Percentiles rank a stretch among this genome's conserved stretches.
These are phyloP conservation scores for Ennomos quercinarius DNA, from an alignment of 2,888 invertebrate species.

Conservation along the genomic window DNA sequence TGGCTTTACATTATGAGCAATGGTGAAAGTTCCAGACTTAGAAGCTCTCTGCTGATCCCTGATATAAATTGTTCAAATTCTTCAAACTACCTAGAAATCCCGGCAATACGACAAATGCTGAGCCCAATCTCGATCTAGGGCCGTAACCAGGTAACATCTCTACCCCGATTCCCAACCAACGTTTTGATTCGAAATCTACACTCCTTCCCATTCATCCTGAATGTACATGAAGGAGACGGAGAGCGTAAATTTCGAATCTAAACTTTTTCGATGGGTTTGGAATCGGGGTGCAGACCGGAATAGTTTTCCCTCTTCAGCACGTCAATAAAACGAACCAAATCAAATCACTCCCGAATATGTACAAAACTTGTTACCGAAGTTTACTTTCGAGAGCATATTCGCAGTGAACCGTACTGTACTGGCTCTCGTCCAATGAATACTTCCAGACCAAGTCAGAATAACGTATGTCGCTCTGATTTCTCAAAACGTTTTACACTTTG, in stretches of 20 bases:
- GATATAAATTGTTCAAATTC: no score
- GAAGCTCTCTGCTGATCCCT: no score
- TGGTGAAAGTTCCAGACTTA: no score
- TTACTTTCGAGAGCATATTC: slow-evolving; percentile 49
- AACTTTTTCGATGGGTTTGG: no score
- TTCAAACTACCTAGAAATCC: no score
- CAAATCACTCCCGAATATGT: slow-evolving; percentile 45
- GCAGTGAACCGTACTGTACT: slow-evolving; percentile 44
- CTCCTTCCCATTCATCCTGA: no score
- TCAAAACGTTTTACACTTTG: slow-evolving; percentile 25
- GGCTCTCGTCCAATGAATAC: slow-evolving; percentile 47
- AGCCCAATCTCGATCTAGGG: slow-evolving; percentile 18
- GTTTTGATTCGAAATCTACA: no score
- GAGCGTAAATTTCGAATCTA: no score
- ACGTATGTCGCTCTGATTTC: slow-evolving; percentile 9
- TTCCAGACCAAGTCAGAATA: slow-evolving; percentile 27
- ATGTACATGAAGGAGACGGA: no score
- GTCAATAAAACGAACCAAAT: slow-evolving; percentile 39
- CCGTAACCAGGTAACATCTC: slow-evolving; percentile 47
- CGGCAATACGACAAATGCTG: neutral
- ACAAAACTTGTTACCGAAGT: slow-evolving; percentile 45
- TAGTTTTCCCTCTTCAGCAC: slow-evolving; percentile 39
- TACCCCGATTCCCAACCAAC: no score
- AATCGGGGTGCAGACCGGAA: no score
- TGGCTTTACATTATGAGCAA: no score